Percentiles rank a stretch among this genome's conserved stretches.
Conservation (phyloP, 2,888 invertebrate genomes). For the Synanthedon formicaeformis region DNA sequence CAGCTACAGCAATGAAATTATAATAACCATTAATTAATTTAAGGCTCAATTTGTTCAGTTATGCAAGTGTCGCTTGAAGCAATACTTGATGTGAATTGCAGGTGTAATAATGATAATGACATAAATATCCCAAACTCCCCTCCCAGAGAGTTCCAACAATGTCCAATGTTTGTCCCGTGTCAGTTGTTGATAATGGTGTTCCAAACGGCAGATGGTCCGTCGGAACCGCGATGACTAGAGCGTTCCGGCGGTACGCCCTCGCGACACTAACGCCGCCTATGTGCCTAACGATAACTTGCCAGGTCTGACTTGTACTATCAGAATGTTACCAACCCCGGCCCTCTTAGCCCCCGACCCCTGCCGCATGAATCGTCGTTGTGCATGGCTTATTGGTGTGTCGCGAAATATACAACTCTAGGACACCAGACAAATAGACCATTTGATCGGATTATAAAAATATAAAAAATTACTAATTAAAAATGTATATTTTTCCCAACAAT, state of each 20-base stretch:
- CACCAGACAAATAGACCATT: not conserved
- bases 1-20: too few relatives aligned
- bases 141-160: conserved; percentile 17
- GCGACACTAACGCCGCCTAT: conserved; percentile 49
- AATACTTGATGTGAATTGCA: conserved; percentile 1
- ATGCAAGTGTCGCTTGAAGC: not conserved
- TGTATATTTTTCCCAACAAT: too few relatives aligned
- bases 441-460: too few relatives aligned
- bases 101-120: conserved; percentile 9
- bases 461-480: too few relatives aligned
- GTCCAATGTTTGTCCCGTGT: not conserved
- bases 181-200: conserved; percentile 11
- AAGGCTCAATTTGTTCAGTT: too few relatives aligned
- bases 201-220: conserved; percentile 43
- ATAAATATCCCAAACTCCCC: conserved; percentile 11
- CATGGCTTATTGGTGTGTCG: conserved; percentile 23
- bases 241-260: conserved; percentile 55
- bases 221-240: conserved; percentile 70
- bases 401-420: conserved; percentile 11
- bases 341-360: not conserved
- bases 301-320: conserved; percentile 49
- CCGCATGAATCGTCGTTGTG: conserved; percentile 33
- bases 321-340: conserved; percentile 26
- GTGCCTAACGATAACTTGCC: conserved; percentile 42
- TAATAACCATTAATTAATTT: too few relatives aligned